Percentiles rank a stretch among this genome's conserved stretches.
Evolutionary conservation across 2,888 invertebrate species (phyloP).

Genomic region (Portevinia maculata): DNA sequence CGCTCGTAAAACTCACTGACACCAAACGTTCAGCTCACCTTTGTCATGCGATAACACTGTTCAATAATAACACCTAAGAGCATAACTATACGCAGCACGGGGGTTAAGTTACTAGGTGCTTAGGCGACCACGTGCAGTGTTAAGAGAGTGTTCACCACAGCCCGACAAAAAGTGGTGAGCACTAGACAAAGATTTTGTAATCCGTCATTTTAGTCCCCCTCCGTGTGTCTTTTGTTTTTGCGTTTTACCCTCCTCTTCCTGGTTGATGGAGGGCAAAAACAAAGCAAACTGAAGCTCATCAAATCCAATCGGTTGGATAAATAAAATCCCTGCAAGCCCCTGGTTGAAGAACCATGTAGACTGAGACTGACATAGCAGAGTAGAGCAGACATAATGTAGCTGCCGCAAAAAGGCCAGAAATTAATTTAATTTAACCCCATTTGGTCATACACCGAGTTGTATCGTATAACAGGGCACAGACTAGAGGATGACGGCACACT

Average conservation of each 20-base stretch:
- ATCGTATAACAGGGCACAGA: constrained; percentile 52
- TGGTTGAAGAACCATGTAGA: constrained; percentile 4
- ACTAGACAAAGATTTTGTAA: constrained; percentile 59
- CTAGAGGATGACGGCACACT: constrained; percentile 26
- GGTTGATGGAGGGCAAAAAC: constrained; percentile 15
- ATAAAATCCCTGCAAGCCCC: constrained; percentile 58
- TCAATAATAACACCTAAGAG: constrained; percentile 59
- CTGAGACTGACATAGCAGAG: neutral
- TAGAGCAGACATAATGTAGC: constrained; percentile 30
- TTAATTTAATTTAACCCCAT: constrained; percentile 70
- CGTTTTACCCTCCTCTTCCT: constrained; percentile 20
- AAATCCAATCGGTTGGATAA: constrained; percentile 70
- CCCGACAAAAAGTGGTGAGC: constrained; percentile 38
- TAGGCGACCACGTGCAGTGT: constrained; percentile 53
- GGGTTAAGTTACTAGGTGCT: constrained; percentile 55
- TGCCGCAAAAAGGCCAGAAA: constrained; percentile 68
- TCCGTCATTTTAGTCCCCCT: constrained; percentile 16
- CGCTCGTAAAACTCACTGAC: constrained; percentile 45
- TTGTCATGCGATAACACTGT: constrained; percentile 42
- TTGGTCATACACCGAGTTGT: constrained; percentile 34
- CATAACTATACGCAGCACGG: constrained; percentile 27
- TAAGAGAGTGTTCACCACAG: neutral
- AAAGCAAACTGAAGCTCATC: constrained; percentile 65
- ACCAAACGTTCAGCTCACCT: constrained; percentile 51
- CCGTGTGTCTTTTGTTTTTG: constrained; percentile 24